Evolutionary conservation across 2,113 vertebrate species (phyloP).

Genomic region (Anarhynchus alexandrinus): DNA sequence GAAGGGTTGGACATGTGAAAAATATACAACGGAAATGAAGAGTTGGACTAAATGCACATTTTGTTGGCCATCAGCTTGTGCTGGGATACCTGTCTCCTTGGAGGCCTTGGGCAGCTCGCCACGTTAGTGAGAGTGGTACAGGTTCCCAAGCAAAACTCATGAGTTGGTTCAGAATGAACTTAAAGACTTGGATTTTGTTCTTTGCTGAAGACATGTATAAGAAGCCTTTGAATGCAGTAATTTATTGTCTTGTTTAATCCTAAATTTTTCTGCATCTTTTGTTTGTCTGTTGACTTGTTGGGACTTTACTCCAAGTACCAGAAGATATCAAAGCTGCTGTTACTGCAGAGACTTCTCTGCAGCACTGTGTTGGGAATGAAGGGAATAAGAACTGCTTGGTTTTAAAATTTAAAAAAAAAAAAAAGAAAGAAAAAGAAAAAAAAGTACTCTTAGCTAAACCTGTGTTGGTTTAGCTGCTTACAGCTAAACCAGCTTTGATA

Average conservation of each 20-base stretch:
- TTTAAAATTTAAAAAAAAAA: neutral
- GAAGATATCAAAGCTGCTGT: conserved; percentile 47
- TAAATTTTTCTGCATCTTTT: neutral
- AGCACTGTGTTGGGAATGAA: neutral
- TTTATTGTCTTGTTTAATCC: conserved; percentile 35
- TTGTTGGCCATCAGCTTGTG: neutral
- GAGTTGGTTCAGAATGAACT: neutral
- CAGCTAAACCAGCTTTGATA: conserved; percentile 47
- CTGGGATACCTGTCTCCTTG: neutral
- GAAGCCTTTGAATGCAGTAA: neutral
- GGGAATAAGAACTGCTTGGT: conserved; percentile 21
- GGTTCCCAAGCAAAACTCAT: neutral
- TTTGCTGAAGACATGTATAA: neutral
- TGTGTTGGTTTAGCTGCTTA: conserved; percentile 4
- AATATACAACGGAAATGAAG: neutral
- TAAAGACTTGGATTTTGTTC: neutral
- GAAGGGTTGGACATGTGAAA: neutral
- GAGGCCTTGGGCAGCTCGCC: neutral
- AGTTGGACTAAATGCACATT: neutral
- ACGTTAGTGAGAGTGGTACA: neutral
- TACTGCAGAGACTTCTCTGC: neutral
- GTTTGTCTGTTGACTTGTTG: neutral
- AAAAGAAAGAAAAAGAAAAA: neutral
- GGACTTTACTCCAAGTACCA: neutral
- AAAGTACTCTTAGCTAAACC: neutral